phyloP scores from a whole-genome alignment of 2,113 vertebrate species.

The Bagarius yarrelli region DNA sequence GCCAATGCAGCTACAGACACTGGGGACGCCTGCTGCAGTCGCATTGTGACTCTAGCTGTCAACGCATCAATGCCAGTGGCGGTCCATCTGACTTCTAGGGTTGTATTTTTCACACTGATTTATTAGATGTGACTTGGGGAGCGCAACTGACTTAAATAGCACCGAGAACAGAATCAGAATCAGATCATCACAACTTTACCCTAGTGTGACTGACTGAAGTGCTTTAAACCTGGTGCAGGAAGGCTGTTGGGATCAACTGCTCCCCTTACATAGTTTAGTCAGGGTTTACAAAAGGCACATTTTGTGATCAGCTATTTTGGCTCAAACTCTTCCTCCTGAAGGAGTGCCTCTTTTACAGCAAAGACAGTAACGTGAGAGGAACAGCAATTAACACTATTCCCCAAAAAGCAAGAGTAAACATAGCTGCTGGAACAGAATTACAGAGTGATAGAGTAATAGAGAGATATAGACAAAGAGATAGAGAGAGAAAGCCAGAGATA shows the following conservation, averaged over 20 bases:
- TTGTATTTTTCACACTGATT: constrained; percentile 20
- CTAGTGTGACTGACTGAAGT: not conserved
- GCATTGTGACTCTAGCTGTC: constrained; percentile 21
- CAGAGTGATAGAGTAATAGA: too few relatives aligned
- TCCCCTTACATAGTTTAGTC: constrained; percentile 16
- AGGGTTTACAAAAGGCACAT: constrained; percentile 28
- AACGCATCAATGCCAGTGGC: constrained; percentile 10
- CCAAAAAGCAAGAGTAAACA: too few relatives aligned
- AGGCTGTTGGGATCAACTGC: not conserved
- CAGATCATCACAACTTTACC: not conserved
- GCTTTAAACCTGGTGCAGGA: not conserved
- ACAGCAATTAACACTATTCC: not conserved
- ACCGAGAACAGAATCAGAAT: not conserved
- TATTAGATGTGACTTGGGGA: constrained; percentile 32
- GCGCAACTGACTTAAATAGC: not conserved
- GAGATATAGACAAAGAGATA: too few relatives aligned
- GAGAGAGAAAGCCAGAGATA: too few relatives aligned
- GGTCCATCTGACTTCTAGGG: constrained; percentile 36
- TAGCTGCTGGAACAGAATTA: too few relatives aligned
- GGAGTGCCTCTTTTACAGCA: constrained; percentile 15
- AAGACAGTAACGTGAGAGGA: constrained; percentile 2
- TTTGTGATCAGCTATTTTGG: constrained; percentile 16
- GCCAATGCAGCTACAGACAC: constrained; percentile 13
- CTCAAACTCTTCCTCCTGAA: constrained; percentile 1
- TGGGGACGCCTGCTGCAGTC: constrained; percentile 16